Conservation (phyloP, 2,113 vertebrate genomes). For the Bubalus kerabau region DNA sequence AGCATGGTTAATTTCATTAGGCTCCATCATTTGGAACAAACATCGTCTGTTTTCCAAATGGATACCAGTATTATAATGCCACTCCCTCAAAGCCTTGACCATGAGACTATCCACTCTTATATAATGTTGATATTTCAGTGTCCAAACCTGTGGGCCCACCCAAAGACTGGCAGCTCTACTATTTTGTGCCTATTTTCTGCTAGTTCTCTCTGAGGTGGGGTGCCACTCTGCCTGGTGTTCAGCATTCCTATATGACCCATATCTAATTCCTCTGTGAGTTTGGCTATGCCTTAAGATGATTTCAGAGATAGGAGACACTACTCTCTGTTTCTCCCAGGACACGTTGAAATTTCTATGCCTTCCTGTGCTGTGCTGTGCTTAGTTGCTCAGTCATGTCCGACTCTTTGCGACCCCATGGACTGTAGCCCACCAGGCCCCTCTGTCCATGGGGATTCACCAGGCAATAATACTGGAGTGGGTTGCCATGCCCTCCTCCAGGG, state of each 20-base stretch:
- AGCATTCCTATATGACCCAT: not conserved
- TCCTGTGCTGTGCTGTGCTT: not conserved
- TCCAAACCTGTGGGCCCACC: not conserved
- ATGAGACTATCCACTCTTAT: not conserved
- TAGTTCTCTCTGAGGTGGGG: not conserved
- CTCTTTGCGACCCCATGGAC: not conserved
- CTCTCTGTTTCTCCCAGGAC: not conserved
- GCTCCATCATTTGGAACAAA: too few species aligned
- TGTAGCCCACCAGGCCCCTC: not conserved
- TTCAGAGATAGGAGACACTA: not conserved
- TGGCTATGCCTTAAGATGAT: not conserved
- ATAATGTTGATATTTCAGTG: not conserved
- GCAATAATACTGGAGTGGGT: not conserved
- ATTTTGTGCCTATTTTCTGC: not conserved
- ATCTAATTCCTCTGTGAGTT: not conserved
- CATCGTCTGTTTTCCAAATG: not conserved
- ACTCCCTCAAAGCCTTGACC: not conserved
- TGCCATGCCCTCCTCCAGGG: not conserved
- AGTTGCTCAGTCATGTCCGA: rapidly evolving
- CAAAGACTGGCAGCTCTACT: not conserved
- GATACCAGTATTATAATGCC: not conserved
- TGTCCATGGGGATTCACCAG: not conserved
- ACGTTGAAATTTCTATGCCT: not conserved
- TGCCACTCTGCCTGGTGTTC: not conserved
- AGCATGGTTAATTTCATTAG: not conserved